A percentile compares a stretch with the other conserved stretches of the same genome.
These are phyloP conservation scores for Amblyjoppa fuscipennis DNA, from an alignment of 2,888 invertebrate species.

Conservation along the genomic window DNA sequence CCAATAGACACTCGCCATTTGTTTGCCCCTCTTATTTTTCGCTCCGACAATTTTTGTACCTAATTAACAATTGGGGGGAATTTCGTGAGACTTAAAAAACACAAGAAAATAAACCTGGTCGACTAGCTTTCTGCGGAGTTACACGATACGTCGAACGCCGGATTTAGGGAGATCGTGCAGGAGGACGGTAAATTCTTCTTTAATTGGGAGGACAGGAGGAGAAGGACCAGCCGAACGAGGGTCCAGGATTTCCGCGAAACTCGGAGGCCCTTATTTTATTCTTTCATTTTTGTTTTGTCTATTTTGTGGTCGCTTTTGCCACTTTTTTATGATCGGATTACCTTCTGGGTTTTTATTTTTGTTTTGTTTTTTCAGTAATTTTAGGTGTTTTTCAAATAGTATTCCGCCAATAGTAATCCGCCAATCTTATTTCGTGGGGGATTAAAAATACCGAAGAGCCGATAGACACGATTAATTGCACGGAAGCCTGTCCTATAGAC, in stretches of 20 bases:
- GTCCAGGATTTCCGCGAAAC: slow-evolving; percentile 36
- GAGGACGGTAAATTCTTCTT: slow-evolving; percentile 34
- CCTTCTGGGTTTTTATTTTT: neutral
- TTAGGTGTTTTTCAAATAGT: neutral
- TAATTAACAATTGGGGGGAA: slow-evolving; percentile 52
- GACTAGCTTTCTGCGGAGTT: slow-evolving; percentile 41
- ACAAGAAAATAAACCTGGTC: slow-evolving; percentile 8
- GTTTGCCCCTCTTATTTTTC: neutral
- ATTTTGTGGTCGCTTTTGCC: neutral
- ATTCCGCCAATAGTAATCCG: too few relatives aligned
- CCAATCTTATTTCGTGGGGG: neutral
- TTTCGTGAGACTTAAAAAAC: slow-evolving; percentile 40
- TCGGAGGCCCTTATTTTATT: slow-evolving; percentile 2
- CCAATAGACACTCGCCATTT: slow-evolving; percentile 32
- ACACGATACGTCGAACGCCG: neutral
- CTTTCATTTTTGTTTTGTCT: neutral
- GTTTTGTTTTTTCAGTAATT: neutral
- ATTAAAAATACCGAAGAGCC: neutral
- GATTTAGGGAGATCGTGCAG: neutral
- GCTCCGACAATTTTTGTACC: slow-evolving; percentile 33
- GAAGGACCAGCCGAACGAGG: slow-evolving; percentile 15
- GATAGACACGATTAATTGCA: slow-evolving; percentile 1
- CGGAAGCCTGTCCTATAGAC: neutral
- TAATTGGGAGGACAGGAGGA: slow-evolving; percentile 47
- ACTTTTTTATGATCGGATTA: neutral